A percentile compares a stretch with the other conserved stretches of the same genome.
Evolutionary conservation across 1,140 invertebrate species (phyloP).

Genomic region (Ips typographus): DNA sequence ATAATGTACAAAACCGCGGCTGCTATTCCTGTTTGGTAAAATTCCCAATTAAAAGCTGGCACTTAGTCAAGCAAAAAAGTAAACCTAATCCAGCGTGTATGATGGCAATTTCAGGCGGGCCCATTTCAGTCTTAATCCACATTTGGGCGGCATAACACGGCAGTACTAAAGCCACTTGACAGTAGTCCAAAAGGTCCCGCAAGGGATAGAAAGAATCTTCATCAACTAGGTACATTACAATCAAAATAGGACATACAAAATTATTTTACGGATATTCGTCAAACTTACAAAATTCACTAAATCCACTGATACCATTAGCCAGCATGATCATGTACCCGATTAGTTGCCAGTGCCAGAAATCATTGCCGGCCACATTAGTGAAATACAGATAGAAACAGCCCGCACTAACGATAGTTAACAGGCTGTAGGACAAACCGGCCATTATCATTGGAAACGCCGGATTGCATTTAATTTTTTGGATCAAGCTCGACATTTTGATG

Average conservation of each 20-base stretch:
- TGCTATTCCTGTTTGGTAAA: constrained; percentile 11
- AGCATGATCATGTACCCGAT: constrained; percentile 21
- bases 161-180: constrained; percentile 19
- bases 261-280: neutral
- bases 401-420: constrained; percentile 10
- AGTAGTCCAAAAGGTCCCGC: constrained; percentile 29
- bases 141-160: constrained; percentile 32
- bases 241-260: neutral
- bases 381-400: constrained; percentile 17
- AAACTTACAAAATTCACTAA: constrained; percentile 32
- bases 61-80: too few relatives aligned
- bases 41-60: too few relatives aligned
- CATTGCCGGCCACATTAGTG: constrained; percentile 11
- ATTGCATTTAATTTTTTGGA: constrained; percentile 7
- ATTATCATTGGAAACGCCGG: constrained; percentile 13
- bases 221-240: constrained; percentile 12
- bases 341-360: constrained; percentile 30
- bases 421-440: constrained; percentile 16
- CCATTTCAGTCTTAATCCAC: constrained; percentile 30
- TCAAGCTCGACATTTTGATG: constrained; percentile 9
- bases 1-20: constrained; percentile 19
- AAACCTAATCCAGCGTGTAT: constrained; percentile 28
- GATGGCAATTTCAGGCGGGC: constrained; percentile 19
- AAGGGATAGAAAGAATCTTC: constrained; percentile 31
- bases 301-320: constrained; percentile 19